A percentile compares a stretch with the other conserved stretches of the same genome.
Conservation (phyloP, 2,113 vertebrate species). For the Prinia subflava region DNA sequence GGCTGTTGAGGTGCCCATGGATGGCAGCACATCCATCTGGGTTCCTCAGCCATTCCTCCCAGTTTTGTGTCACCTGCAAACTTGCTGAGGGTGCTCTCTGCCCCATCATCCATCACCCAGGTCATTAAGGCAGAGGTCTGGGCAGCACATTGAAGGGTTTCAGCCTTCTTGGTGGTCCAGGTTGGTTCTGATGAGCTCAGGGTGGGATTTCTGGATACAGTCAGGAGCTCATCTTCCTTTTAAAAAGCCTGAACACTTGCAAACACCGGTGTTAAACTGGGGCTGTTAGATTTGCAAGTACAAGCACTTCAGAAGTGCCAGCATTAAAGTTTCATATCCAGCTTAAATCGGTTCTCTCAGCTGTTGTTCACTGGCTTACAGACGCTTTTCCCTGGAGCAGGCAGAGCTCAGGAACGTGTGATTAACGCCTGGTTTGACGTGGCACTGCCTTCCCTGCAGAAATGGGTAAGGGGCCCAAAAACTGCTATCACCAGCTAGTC, state of each 20-base stretch:
- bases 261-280: not conserved
- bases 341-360: not conserved
- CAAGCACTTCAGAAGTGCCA: not conserved
- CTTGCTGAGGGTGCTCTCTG: not conserved
- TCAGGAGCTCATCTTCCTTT: not conserved
- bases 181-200: not conserved
- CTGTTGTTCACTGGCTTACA: not conserved
- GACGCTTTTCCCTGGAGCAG: not conserved
- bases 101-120: not conserved
- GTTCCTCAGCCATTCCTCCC: not conserved
- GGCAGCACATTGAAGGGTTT: not conserved
- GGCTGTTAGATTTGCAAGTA: not conserved
- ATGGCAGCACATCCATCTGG: fast-evolving
- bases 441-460: not conserved
- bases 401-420: not conserved
- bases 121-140: not conserved
- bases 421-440: not conserved
- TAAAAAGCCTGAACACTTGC: not conserved
- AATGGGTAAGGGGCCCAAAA: not conserved
- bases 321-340: not conserved
- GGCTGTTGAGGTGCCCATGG: not conserved
- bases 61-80: not conserved
- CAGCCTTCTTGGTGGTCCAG: not conserved
- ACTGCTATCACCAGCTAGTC: not conserved
- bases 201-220: not conserved